Evolutionary conservation across 23 tunicate genomes (phyloP).

Genomic region (Oikopleura vanhoeffeni): DNA sequence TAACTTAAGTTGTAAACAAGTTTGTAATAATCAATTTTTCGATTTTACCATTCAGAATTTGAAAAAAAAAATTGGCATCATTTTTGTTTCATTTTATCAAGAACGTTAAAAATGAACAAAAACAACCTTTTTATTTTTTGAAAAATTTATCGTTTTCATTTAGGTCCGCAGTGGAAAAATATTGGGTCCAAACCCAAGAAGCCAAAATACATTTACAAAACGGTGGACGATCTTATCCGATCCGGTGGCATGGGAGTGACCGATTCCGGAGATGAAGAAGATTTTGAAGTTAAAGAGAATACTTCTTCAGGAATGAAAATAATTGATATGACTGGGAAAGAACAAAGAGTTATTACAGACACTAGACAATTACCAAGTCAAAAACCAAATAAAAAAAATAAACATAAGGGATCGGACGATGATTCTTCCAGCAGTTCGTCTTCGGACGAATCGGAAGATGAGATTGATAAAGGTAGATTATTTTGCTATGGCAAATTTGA

Average conservation of each 20-base stretch:
- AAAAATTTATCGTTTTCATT: too few relatives aligned
- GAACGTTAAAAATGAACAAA: not conserved
- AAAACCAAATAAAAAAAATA: not conserved
- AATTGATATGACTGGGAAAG: constrained; percentile 82
- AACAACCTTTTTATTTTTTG: too few relatives aligned
- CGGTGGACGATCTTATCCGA: constrained; percentile 57
- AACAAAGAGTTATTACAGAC: constrained; percentile 37
- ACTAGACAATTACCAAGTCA: not conserved
- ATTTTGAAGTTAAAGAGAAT: constrained; percentile 20
- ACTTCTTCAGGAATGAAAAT: constrained; percentile 50
- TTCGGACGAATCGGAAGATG: not conserved
- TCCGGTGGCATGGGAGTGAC: constrained; percentile 20
- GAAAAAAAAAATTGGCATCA: not conserved
- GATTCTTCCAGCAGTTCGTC: not conserved
- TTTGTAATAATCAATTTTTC: too few relatives aligned
- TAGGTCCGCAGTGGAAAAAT: constrained; percentile 76
- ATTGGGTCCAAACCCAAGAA: constrained; percentile 27
- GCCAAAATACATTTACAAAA: constrained; percentile 57
- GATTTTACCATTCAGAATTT: not conserved
- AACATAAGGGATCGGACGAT: not conserved
- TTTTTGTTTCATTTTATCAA: not conserved
- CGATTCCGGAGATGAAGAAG: not conserved
- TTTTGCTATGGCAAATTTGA: too few relatives aligned
- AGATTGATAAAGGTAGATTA: not conserved
- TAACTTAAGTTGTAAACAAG: too few relatives aligned